Conservation (phyloP, 1,140 invertebrate species). For the Dendroctonus valens region DNA sequence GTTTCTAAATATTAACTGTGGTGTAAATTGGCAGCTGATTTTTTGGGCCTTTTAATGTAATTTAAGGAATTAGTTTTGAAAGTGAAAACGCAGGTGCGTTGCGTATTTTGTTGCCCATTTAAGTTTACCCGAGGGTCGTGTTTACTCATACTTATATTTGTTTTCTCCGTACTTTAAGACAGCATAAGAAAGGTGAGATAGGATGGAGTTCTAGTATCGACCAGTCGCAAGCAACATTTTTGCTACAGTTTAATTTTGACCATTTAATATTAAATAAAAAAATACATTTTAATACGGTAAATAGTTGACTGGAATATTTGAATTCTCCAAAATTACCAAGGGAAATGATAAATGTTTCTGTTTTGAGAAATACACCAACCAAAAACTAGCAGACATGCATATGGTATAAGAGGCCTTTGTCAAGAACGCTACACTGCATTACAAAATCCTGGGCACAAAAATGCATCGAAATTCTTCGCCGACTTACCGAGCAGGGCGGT, state of each 20-base stretch:
- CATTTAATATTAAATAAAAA: background rate
- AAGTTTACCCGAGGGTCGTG: slow-evolving; percentile 9
- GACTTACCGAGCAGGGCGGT: no score
- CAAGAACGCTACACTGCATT: no score
- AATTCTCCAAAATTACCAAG: background rate
- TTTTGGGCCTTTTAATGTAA: slow-evolving; percentile 1
- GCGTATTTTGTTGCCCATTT: slow-evolving; percentile 23
- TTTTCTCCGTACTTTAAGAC: slow-evolving; percentile 6
- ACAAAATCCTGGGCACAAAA: no score
- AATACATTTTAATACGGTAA: background rate
- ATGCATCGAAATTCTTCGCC: no score
- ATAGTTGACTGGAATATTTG: background rate
- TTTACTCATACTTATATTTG: slow-evolving; percentile 18
- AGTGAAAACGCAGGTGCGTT: slow-evolving; percentile 28
- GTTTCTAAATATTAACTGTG: no score
- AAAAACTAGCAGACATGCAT: background rate
- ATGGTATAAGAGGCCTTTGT: no score
- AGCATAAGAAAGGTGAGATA: background rate
- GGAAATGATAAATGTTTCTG: background rate
- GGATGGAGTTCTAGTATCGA: background rate
- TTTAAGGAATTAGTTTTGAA: slow-evolving; percentile 23
- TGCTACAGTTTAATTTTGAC: background rate
- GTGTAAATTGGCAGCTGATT: no score
- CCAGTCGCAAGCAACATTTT: background rate
- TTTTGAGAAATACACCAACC: no score